Percentiles rank a stretch among this genome's conserved stretches.
phyloP scores from a whole-genome alignment of 1,140 invertebrate species.

The Mycetomoellerius zeteki region DNA sequence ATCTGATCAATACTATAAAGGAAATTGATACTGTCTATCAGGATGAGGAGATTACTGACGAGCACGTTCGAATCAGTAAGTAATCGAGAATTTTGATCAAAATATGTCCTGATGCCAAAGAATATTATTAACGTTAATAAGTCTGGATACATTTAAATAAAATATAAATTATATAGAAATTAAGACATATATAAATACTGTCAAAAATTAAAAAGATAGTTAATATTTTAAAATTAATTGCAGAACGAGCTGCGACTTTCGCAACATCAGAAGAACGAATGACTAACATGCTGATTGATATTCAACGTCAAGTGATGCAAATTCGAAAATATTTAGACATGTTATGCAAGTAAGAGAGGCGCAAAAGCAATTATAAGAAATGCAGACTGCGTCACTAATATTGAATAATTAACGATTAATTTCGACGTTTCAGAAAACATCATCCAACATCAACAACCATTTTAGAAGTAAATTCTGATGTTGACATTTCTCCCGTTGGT shows the following conservation, averaged over 20 bases:
- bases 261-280: slow-evolving; percentile 12
- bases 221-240: slow-evolving; percentile 3
- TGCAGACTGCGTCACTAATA: neutral
- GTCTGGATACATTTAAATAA: neutral
- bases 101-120: neutral
- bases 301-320: slow-evolving; percentile 55
- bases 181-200: neutral
- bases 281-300: slow-evolving; percentile 38
- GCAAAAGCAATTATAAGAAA: neutral
- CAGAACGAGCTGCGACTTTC: slow-evolving; percentile 4
- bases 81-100: neutral
- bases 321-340: slow-evolving; percentile 66
- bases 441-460: neutral
- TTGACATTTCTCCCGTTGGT: neutral
- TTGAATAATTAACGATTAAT: slow-evolving; percentile 4
- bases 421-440: slow-evolving; percentile 64
- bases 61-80: slow-evolving; percentile 47
- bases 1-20: slow-evolving; percentile 3
- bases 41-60: neutral
- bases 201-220: neutral
- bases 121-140: slow-evolving; percentile 12
- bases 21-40: slow-evolving; percentile 32
- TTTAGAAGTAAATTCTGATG: neutral
- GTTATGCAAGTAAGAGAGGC: slow-evolving; percentile 69
- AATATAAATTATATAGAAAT: neutral